Evolutionary conservation across 2,113 vertebrate species (phyloP).

Genomic region (Elephantulus edwardii): DNA sequence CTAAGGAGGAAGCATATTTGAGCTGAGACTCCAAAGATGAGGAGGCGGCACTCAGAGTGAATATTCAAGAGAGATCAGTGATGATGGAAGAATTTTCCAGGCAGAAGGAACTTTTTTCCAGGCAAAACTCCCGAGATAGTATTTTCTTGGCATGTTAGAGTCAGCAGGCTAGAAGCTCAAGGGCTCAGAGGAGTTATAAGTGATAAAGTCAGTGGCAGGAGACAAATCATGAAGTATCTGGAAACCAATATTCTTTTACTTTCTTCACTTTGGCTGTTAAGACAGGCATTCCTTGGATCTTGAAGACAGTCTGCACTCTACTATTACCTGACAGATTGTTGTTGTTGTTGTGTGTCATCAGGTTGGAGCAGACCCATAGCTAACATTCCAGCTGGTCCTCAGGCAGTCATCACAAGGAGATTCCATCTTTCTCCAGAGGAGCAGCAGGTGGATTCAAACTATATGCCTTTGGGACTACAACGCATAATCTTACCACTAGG

Average conservation of each 20-base stretch:
- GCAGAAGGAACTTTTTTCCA: background rate
- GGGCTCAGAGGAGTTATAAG: background rate
- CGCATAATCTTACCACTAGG: too few relatives aligned
- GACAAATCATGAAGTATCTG: fast-evolving
- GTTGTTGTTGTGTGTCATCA: too few relatives aligned
- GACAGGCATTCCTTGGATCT: background rate
- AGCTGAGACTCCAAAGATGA: background rate
- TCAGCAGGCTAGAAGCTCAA: background rate
- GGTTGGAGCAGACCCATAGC: too few relatives aligned
- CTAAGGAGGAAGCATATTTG: background rate
- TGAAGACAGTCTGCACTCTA: too few relatives aligned
- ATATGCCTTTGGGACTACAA: too few relatives aligned
- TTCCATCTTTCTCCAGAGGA: too few relatives aligned
- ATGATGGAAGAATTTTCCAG: background rate
- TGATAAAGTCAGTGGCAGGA: background rate
- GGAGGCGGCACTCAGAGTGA: background rate
- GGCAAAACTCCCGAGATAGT: fast-evolving
- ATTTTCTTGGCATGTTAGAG: too few relatives aligned
- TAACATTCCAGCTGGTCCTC: too few relatives aligned
- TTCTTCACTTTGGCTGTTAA: background rate
- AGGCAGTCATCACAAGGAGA: too few relatives aligned
- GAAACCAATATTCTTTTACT: background rate
- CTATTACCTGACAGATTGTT: too few relatives aligned
- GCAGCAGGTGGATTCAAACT: too few relatives aligned
- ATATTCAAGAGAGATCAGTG: background rate